These are phyloP conservation scores for Lasioglossum zephyrum DNA, from an alignment of 2,888 invertebrate species.

Conservation along the genomic window DNA sequence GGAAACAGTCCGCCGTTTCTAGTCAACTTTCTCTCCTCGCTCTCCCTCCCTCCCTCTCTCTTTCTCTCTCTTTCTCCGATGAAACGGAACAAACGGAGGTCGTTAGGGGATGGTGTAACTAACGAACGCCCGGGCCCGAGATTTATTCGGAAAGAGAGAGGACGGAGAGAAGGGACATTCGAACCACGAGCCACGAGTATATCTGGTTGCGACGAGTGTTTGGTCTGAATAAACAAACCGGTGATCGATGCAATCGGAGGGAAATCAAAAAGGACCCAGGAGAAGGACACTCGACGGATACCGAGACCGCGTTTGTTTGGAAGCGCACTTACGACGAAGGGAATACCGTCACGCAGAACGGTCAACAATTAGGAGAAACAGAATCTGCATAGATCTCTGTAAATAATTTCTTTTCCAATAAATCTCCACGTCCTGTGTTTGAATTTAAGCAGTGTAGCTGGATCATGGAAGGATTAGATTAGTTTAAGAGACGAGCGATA, in stretches of 20 bases:
- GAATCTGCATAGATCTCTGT: not conserved
- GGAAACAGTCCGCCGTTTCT: constrained; percentile 19
- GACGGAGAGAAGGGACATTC: not conserved
- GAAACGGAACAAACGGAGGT: constrained; percentile 33
- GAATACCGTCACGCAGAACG: not conserved
- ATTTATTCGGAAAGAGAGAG: constrained; percentile 20
- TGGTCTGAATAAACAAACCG: constrained; percentile 9
- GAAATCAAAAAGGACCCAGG: not conserved
- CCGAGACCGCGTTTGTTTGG: constrained; percentile 5
- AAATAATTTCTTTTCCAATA: not conserved
- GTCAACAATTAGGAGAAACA: not conserved
- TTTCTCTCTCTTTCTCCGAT: not conserved
- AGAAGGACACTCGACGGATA: not conserved
- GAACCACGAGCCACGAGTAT: not conserved
- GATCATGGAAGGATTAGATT: no score
- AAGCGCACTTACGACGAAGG: not conserved
- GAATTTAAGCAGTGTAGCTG: no score
- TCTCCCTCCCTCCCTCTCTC: not conserved
- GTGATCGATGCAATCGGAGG: constrained; percentile 24
- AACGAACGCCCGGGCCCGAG: constrained; percentile 23
- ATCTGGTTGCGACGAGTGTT: not conserved
- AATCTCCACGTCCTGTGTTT: no score
- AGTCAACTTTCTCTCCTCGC: not conserved
- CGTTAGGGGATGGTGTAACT: constrained; percentile 37
- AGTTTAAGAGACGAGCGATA: no score